Evolutionary conservation across 1,140 invertebrate genomes (phyloP).

Genomic region (Heliconius congener): DNA sequence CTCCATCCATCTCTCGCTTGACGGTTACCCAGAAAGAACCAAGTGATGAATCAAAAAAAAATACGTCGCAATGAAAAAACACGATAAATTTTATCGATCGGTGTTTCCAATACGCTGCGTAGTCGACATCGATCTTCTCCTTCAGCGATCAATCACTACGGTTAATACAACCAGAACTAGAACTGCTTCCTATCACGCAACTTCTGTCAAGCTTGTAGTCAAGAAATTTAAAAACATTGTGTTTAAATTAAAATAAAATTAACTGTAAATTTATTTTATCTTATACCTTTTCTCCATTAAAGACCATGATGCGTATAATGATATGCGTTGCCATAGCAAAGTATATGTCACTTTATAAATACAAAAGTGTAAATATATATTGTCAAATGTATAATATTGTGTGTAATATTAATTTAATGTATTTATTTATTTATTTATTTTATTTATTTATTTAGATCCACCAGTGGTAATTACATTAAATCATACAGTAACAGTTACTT

Average conservation of each 20-base stretch:
- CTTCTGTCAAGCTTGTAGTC: slow-evolving; percentile 43
- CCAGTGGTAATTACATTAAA: too few relatives aligned
- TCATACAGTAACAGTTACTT: too few relatives aligned
- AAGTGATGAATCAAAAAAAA: slow-evolving; percentile 9
- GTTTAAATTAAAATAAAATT: neutral
- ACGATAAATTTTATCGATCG: slow-evolving; percentile 25
- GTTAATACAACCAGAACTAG: slow-evolving; percentile 44
- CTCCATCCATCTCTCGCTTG: neutral
- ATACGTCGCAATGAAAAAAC: slow-evolving; percentile 7
- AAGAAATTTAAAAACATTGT: slow-evolving; percentile 19
- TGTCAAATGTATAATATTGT: too few relatives aligned
- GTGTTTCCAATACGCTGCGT: slow-evolving; percentile 5
- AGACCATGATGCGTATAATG: too few relatives aligned
- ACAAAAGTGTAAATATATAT: too few relatives aligned
- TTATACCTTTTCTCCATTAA: neutral
- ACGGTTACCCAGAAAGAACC: neutral
- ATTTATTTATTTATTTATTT: too few relatives aligned
- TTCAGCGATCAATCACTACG: slow-evolving; percentile 48
- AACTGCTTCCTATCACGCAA: slow-evolving; percentile 45
- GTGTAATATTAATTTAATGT: too few relatives aligned
- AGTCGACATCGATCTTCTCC: slow-evolving; percentile 41
- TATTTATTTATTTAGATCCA: too few relatives aligned
- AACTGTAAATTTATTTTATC: neutral
- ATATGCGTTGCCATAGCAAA: too few relatives aligned
- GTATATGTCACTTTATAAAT: too few relatives aligned